phyloP scores from a whole-genome alignment of 1,140 invertebrate species.

The Zaprionus kolodkinae region DNA sequence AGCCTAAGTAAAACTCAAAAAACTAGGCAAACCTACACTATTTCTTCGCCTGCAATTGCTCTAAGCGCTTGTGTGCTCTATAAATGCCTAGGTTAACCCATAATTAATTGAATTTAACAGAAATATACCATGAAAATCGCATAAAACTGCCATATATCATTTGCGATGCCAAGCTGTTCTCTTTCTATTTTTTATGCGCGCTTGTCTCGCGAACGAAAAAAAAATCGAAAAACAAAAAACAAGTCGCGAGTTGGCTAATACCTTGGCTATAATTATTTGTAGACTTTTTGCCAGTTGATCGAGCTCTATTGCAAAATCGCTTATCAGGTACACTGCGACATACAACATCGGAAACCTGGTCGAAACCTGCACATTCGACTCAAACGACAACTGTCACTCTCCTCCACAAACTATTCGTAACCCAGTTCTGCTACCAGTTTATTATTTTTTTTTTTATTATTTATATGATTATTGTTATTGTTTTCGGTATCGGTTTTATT shows the following conservation, averaged over 20 bases:
- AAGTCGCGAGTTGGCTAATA: conserved; percentile 41
- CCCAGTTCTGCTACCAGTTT: conserved; percentile 8
- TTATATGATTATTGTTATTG: neutral
- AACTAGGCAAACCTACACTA: neutral
- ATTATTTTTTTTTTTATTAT: neutral
- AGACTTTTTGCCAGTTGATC: conserved; percentile 47
- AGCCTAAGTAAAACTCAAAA: neutral
- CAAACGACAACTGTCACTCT: conserved; percentile 6
- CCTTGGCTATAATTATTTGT: conserved; percentile 50
- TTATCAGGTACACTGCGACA: conserved; percentile 30
- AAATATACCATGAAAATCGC: neutral
- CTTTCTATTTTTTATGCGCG: conserved; percentile 25
- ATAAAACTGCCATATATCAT: neutral
- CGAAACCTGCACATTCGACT: conserved; percentile 5
- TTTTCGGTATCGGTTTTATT: neutral
- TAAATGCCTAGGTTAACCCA: neutral
- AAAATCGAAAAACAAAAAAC: conserved; percentile 35
- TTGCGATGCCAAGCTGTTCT: neutral
- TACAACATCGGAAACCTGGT: neutral
- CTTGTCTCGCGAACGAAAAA: conserved; percentile 34
- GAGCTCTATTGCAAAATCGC: conserved; percentile 46
- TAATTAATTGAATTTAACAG: neutral
- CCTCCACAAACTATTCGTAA: conserved; percentile 4
- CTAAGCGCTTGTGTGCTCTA: neutral
- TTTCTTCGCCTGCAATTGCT: no score